Conservation (phyloP, 2,888 invertebrate species). For the Petrolisthes manimaculis region DNA sequence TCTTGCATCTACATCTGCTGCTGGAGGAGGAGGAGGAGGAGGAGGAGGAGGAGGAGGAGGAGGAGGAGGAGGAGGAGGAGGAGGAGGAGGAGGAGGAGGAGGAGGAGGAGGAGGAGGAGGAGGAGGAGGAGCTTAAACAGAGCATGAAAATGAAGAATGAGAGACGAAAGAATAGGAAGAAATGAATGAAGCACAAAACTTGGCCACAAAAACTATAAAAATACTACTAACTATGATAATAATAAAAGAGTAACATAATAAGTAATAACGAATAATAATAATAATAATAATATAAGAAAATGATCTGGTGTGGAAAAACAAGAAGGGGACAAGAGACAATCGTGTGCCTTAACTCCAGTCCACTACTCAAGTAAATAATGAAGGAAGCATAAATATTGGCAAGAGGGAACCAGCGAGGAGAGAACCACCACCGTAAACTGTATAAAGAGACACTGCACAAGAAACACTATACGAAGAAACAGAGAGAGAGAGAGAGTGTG, state of each 20-base stretch:
- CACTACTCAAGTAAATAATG: background rate
- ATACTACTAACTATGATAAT: too few relatives aligned
- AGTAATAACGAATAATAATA: too few relatives aligned
- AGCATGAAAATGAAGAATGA: background rate
- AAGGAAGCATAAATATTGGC: background rate
- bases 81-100: background rate
- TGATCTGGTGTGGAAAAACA: too few relatives aligned
- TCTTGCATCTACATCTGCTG: too few relatives aligned
- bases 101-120: background rate
- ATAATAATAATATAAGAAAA: too few relatives aligned
- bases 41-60: background rate
- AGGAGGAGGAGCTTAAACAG: background rate
- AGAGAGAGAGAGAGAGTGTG: too few relatives aligned
- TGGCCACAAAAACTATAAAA: too few relatives aligned
- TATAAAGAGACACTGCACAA: too few relatives aligned
- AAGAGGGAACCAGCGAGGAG: background rate
- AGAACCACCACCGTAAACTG: too few relatives aligned
- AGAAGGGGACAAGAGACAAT: background rate
- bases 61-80: background rate
- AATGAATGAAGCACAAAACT: background rate
- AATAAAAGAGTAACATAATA: too few relatives aligned
- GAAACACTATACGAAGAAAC: too few relatives aligned
- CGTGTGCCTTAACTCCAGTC: background rate
- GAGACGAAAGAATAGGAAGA: background rate
- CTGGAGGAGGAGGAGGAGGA: too few relatives aligned